Evolutionary conservation across 1,140 invertebrate genomes (phyloP), one percentile per base, ranked within the genome.

Genomic region (Dinothrombium tinctorium): DNA sequence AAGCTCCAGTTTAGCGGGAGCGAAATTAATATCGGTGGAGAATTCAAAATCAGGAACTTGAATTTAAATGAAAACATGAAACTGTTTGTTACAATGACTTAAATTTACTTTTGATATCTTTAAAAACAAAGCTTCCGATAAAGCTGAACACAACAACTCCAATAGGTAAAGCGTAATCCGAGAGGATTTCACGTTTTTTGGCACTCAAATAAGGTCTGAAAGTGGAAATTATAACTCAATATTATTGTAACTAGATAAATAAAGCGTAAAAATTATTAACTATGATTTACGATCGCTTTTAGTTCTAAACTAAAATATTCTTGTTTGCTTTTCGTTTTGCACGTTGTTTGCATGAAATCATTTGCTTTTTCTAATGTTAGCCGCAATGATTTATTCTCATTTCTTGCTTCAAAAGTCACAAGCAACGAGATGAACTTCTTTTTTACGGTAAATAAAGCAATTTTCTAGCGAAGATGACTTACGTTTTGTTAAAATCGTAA

Each of bases 401-500:
- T n/a, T n/a, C n/a, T n/a, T n/a, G n/a, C n/a, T n/a, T n/a, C n/a
- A n/a, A n/a, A n/a, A 22, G 19, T 9, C 9, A 8, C 36, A 17
- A 31, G 15, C 17, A 24, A 44, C 32, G 21, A 19, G 9, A 36
- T 25, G 4, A n/a, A 21, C 11, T 33, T 2, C 7, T 26, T 31
- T 21, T 15, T 9, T 33, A 38, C 12, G 21, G 22, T 31, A 26
- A 24, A 14, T 31, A 33, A 37, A 31, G 24, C 15, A 43, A 66
- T 25, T 28, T 37, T 56, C n/a, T n/a, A n/a, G n/a, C n/a, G n/a
- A n/a, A n/a, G n/a, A n/a, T n/a, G n/a, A n/a, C n/a, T 50, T 54
- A 66, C 63, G 64, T 66, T 53, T 64, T 63, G 14, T 61, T 59
- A 49, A 66, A 66, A 42, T 64, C 60, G 47, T 59, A 71, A 15